Base-by-base conservation (phyloP, 2,797 vertebrate genomes). In the Sphenopsis melanotis region DNA sequence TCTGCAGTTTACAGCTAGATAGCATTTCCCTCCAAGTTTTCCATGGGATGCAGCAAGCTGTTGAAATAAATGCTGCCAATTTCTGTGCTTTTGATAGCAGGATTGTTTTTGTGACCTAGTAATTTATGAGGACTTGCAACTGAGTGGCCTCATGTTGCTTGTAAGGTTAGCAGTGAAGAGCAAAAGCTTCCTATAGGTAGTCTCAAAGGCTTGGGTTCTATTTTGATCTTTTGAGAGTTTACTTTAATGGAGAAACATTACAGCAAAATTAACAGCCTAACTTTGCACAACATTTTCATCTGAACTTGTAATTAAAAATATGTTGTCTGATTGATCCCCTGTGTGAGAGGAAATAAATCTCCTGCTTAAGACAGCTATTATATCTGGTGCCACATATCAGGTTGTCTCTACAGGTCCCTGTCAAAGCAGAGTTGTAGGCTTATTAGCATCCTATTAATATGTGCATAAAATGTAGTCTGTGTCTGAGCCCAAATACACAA, bases 401-500 rank as follows among this genome's bases (percentile, higher is more conserved):
- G 89, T 65, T 61, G 85, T 85, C 90, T 93, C 96, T 96, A 59
- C 89, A 89, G 87, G 50, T 90, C 89, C 66, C 74, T 96, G 92
- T 92, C 96, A 97, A 97, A 97, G 81, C 24, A 69, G 87, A 88
- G 46, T 93, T 68, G 97, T 93, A 90, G 96, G 81, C 91, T 93
- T 89, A 96, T 98, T 97, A 97, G 96, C 98, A 98, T 98, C 95
- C 96, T 95, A 96, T 97, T 97, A 97, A 96, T 97, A 98, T 98
- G 98, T 92, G 96, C 97, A 98, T 97, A 91, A 94, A 94, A 95
- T 80, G 84, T 88, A 94, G 97, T 98, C 97, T 95, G 87, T 91
- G 97, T 98, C 98, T 98, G 97, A 94, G 96, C 97, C 97, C 97
- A 97, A 98, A 98, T 98, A 98, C 98, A 98, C 98, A 98, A 97